A percentile compares a stretch with the other conserved stretches of the same genome.
Evolutionary conservation across 2,113 vertebrate species (phyloP).

Genomic region (Hydropotes inermis): DNA sequence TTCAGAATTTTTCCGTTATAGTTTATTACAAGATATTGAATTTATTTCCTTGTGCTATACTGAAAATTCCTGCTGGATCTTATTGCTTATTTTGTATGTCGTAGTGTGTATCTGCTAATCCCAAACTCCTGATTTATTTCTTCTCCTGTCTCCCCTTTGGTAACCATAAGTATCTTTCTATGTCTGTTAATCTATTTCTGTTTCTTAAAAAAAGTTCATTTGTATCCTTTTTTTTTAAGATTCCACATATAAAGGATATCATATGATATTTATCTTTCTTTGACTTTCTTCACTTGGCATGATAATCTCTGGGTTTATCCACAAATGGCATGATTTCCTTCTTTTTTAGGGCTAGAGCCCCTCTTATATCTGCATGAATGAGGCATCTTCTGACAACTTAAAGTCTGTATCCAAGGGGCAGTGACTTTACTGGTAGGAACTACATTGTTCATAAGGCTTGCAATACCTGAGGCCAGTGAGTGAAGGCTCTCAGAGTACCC

Average conservation of each 20-base stretch:
- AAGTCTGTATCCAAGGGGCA: not conserved
- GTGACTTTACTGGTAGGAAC: not conserved
- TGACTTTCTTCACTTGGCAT: not conserved
- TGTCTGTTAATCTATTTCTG: not conserved
- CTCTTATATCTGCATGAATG: not conserved
- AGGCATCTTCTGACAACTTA: not conserved
- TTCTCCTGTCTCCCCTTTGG: not conserved
- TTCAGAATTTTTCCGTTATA: not conserved
- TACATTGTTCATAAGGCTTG: not conserved
- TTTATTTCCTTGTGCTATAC: not conserved
- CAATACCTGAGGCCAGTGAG: not conserved
- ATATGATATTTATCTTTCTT: not conserved
- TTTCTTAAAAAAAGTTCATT: not conserved
- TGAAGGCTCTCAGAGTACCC: not conserved
- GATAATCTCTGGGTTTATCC: not conserved
- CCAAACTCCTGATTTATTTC: not conserved
- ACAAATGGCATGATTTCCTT: not conserved
- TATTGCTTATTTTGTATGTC: not conserved
- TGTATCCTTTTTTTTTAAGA: not conserved
- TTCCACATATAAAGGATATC: not conserved
- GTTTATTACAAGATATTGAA: not conserved
- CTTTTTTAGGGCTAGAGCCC: not conserved
- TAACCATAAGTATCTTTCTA: not conserved
- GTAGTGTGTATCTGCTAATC: not conserved
- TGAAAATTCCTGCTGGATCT: not conserved